phyloP scores from a whole-genome alignment of 2,888 invertebrate genomes.

The Salticus scenicus region DNA sequence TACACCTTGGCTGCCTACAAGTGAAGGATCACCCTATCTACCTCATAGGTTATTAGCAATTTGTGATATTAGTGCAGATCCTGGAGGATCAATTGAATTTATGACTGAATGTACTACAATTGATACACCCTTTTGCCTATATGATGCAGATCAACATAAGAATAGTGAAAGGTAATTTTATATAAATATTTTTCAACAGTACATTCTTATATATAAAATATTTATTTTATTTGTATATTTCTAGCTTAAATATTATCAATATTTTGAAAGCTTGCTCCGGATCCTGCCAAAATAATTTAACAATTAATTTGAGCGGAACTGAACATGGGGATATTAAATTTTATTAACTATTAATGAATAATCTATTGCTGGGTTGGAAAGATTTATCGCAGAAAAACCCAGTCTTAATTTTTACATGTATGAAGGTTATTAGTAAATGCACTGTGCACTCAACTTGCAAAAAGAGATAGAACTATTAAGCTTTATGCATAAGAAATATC shows the following conservation, averaged over 20 bases:
- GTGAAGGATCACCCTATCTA: slow-evolving; percentile 87
- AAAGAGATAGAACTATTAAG: too few relatives aligned
- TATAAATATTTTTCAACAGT: neutral
- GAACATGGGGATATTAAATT: too few relatives aligned
- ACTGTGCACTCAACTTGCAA: too few relatives aligned
- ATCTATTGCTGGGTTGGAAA: too few relatives aligned
- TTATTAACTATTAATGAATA: too few relatives aligned
- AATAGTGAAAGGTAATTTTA: slow-evolving; percentile 80
- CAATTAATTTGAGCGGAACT: too few relatives aligned
- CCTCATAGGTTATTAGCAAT: slow-evolving; percentile 93
- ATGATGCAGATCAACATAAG: slow-evolving; percentile 98
- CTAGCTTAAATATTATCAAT: neutral
- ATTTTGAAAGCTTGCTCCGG: too few relatives aligned
- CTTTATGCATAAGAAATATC: too few relatives aligned
- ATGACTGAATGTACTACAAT: slow-evolving; percentile 99
- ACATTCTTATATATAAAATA: neutral
- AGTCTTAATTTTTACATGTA: too few relatives aligned
- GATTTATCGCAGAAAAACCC: too few relatives aligned
- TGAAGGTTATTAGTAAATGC: too few relatives aligned
- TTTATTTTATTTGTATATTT: neutral
- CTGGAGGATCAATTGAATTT: slow-evolving; percentile 98
- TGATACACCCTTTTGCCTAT: slow-evolving; percentile 99
- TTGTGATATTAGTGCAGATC: slow-evolving; percentile 99
- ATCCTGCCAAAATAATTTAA: too few relatives aligned
- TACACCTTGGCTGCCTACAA: slow-evolving; percentile 94